Evolutionary conservation across 2,888 invertebrate species (phyloP).

Genomic region (Drosophila suboccidentalis): DNA sequence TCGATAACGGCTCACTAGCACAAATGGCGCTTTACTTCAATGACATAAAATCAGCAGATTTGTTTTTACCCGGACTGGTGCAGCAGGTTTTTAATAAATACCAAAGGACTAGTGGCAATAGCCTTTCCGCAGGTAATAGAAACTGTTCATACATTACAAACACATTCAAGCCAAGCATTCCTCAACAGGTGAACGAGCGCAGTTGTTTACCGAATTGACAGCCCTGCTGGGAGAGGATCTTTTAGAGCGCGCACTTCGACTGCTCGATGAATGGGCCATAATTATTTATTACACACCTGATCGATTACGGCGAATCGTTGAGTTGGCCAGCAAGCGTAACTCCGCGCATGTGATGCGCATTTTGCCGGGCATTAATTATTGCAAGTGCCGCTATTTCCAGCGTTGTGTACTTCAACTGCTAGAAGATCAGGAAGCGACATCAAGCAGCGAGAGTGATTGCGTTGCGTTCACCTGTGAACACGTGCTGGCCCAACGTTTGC

Average conservation of each 20-base stretch:
- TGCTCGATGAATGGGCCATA: constrained; percentile 88
- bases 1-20: neutral
- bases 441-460: neutral
- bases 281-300: constrained; percentile 86
- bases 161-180: neutral
- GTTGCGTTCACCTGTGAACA: constrained; percentile 88
- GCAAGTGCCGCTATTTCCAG: constrained; percentile 89
- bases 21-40: constrained; percentile 43
- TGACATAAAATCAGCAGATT: constrained; percentile 9
- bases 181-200: constrained; percentile 82
- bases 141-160: neutral
- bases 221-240: constrained; percentile 87
- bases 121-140: constrained; percentile 24
- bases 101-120: constrained; percentile 1
- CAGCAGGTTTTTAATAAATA: constrained; percentile 51
- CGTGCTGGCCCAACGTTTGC: constrained; percentile 88
- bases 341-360: constrained; percentile 88
- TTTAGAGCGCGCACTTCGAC: constrained; percentile 88
- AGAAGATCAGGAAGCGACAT: constrained; percentile 48
- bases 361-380: constrained; percentile 89
- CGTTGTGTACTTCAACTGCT: constrained; percentile 86
- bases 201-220: constrained; percentile 87
- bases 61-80: constrained; percentile 45
- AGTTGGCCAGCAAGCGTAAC: constrained; percentile 67
- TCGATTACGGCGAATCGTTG: constrained; percentile 26